Base-by-base conservation (phyloP, 2,113 vertebrate species). In the Antechinus stuartii region DNA sequence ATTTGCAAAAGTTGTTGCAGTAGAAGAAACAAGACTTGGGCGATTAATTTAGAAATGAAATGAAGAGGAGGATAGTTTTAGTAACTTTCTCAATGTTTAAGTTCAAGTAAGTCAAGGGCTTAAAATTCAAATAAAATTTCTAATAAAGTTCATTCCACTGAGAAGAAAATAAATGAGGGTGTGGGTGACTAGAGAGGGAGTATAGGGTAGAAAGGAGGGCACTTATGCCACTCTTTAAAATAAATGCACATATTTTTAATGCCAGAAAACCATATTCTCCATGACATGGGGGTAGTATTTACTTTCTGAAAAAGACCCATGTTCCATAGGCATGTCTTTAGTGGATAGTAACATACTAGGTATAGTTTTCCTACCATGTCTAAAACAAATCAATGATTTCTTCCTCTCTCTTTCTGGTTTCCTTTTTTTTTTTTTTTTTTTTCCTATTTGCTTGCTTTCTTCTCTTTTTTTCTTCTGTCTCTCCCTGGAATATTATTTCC, bases 401-500 rank as follows among this genome's bases (percentile, higher is more conserved):
- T 8, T n/a, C n/a, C n/a, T 42, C 12, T 68, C 30, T 68, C 35
- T 42, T 84, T 84, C 68, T 84, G 35, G 11, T 68, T 68, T 47
- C 11, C 89, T 22, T 46, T 90, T 46, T 90, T 90, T 90, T 90
- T 24, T 14, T 2, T 22, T 22, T 47, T 90, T 90, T 24, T 49
- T 49, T 49, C 47, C 49, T 14, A 2, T 22, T 23, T 47, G 0
- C 54, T n/a, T 94, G 25, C 27, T 57, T 47, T 76, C 54, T 68
- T 89, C 76, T 76, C 68, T 30, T 56, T 12, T 42, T n/a, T 35
- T 49, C 22, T 30, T 11, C 30, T 89, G 5, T 90, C 54, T 91
- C 14, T 56, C 27, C 30, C 90, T 95, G 68, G n/a, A 91, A 93
- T 46, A 16, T 27, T 93, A 24, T 42, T 90, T 94, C 94, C 53